These are phyloP conservation scores for Liodrosophila aerea DNA, from an alignment of 2,888 invertebrate genomes.

Conservation along the genomic window DNA sequence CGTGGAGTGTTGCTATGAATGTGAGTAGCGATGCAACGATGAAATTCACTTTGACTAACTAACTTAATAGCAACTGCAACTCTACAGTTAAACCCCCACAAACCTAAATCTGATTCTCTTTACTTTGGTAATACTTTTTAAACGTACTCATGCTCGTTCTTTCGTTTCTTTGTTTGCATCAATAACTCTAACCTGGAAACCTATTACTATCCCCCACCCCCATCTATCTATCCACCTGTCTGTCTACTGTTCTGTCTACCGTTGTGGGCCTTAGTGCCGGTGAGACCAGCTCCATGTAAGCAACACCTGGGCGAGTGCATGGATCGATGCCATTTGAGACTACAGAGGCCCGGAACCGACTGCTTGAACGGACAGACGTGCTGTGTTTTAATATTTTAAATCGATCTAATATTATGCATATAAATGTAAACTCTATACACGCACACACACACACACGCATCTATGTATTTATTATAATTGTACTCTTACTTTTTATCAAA, in stretches of 20 bases:
- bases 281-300: conserved; percentile 79
- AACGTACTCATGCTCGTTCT: no score
- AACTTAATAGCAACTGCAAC: not conserved
- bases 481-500: conserved; percentile 61
- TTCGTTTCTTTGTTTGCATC: no score
- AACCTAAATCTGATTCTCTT: conserved; percentile 13
- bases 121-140: no score
- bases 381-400: conserved; percentile 66
- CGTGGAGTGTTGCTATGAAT: conserved; percentile 81
- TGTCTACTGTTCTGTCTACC: conserved; percentile 21
- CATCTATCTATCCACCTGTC: not conserved
- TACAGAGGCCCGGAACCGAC: conserved; percentile 78
- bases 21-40: conserved; percentile 61
- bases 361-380: conserved; percentile 78
- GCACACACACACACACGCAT: conserved; percentile 17
- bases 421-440: conserved; percentile 29
- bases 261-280: conserved; percentile 69
- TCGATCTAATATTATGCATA: not conserved
- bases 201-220: not conserved
- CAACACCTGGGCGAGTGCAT: conserved; percentile 80
- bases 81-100: conserved; percentile 30
- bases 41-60: no score
- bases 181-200: no score
- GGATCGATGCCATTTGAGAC: conserved; percentile 66
- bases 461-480: conserved; percentile 60